A percentile compares a stretch with the other conserved stretches of the same genome.
These are phyloP conservation scores for Stegostoma tigrinum DNA, from an alignment of 2,113 vertebrate species.

Conservation along the genomic window DNA sequence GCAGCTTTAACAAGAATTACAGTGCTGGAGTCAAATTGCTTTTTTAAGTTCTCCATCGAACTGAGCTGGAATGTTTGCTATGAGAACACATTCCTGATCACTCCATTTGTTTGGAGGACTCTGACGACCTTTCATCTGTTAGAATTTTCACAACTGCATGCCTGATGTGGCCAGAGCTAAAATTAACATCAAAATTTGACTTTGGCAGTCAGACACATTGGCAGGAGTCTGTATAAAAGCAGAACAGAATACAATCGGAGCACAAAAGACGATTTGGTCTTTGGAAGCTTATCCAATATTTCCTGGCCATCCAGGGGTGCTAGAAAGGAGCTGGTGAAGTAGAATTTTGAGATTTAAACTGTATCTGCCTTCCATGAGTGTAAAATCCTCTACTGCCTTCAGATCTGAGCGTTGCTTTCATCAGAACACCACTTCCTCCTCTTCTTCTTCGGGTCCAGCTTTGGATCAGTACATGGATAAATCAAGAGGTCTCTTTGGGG, in stretches of 20 bases:
- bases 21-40: slow-evolving; percentile 40
- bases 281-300: not conserved
- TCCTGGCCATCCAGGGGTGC: not conserved
- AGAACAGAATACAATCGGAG: not conserved
- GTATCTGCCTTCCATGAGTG: slow-evolving; percentile 58
- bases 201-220: slow-evolving; percentile 10
- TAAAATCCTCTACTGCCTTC: slow-evolving; percentile 68
- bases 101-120: slow-evolving; percentile 43
- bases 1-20: slow-evolving; percentile 28
- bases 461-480: slow-evolving; percentile 82
- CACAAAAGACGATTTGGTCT: not conserved
- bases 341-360: not conserved
- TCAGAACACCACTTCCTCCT: slow-evolving; percentile 58
- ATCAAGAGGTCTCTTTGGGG: slow-evolving; percentile 67
- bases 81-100: slow-evolving; percentile 46
- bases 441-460: slow-evolving; percentile 50
- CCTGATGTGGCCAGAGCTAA: slow-evolving; percentile 45
- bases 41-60: slow-evolving; percentile 50
- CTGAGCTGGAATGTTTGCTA: slow-evolving; percentile 53
- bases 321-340: not conserved
- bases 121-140: slow-evolving; percentile 46
- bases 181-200: slow-evolving; percentile 37
- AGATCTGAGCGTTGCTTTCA: slow-evolving; percentile 70
- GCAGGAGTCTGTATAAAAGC: slow-evolving; percentile 25
- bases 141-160: slow-evolving; percentile 55